A percentile compares a stretch with the other conserved stretches of the same genome.
Evolutionary conservation across 1,140 invertebrate species (phyloP).

Genomic region (Amyelois transitella): DNA sequence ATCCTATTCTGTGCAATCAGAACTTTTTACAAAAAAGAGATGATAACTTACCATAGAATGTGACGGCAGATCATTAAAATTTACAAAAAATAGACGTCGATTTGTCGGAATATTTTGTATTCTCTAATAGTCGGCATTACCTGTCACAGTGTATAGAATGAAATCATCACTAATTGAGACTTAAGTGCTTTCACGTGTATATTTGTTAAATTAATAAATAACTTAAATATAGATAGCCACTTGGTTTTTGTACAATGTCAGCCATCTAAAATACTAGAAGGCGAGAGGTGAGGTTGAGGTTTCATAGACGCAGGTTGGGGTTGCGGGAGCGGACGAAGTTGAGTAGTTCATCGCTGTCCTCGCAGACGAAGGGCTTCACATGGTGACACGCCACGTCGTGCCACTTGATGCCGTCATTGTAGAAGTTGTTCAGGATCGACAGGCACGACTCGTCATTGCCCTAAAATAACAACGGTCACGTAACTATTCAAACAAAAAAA

Average conservation of each 20-base stretch:
- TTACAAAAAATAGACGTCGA: neutral
- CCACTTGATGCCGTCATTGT: slow-evolving; percentile 94
- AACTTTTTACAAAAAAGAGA: slow-evolving; percentile 52
- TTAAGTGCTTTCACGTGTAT: slow-evolving; percentile 8
- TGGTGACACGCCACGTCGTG: slow-evolving; percentile 94
- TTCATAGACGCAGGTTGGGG: slow-evolving; percentile 87
- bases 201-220: slow-evolving; percentile 59
- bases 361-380: slow-evolving; percentile 93
- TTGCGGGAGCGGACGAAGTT: slow-evolving; percentile 92
- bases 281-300: slow-evolving; percentile 18
- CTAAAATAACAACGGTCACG: slow-evolving; percentile 52
- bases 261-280: slow-evolving; percentile 43
- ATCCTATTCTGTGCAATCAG: slow-evolving; percentile 55
- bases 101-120: neutral
- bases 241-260: slow-evolving; percentile 65
- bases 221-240: slow-evolving; percentile 58
- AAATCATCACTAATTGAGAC: neutral
- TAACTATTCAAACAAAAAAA: slow-evolving; percentile 8
- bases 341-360: slow-evolving; percentile 93
- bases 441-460: slow-evolving; percentile 93
- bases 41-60: slow-evolving; percentile 40
- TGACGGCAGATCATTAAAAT: slow-evolving; percentile 8
- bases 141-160: slow-evolving; percentile 10
- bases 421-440: slow-evolving; percentile 93
- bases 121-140: neutral